Percentiles rank a stretch among this genome's conserved stretches.
phyloP scores from a whole-genome alignment of 2,888 invertebrate genomes.

The Omphaloscelis lunosa region DNA sequence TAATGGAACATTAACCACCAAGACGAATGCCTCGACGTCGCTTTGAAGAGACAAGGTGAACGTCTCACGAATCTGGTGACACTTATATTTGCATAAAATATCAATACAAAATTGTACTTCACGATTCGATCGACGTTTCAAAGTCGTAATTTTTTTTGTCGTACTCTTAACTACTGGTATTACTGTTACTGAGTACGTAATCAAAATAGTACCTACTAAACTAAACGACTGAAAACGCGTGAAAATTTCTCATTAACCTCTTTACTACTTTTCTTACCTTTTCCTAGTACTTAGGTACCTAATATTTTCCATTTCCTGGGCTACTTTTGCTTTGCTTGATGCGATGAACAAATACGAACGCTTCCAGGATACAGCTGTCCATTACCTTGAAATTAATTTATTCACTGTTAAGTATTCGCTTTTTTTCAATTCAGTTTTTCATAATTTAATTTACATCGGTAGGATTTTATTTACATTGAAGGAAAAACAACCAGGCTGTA shows the following conservation, averaged over 20 bases:
- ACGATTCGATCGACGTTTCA: slow-evolving; percentile 23
- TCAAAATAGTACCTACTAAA: slow-evolving; percentile 12
- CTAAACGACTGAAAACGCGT: slow-evolving; percentile 15
- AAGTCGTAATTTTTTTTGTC: too few relatives aligned
- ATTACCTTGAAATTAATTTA: slow-evolving; percentile 4
- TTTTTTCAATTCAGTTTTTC: neutral
- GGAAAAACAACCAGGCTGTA: too few relatives aligned
- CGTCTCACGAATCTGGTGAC: slow-evolving; percentile 25
- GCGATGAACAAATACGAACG: neutral
- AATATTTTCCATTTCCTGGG: slow-evolving; percentile 1
- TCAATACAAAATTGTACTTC: slow-evolving; percentile 24
- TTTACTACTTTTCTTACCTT: neutral
- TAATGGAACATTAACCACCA: slow-evolving; percentile 8
- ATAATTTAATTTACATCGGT: neutral
- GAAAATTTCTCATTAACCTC: slow-evolving; percentile 29
- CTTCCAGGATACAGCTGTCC: neutral
- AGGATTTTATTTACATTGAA: too few relatives aligned
- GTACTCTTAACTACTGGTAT: too few relatives aligned
- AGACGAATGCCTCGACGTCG: slow-evolving; percentile 9
- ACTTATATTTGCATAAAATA: slow-evolving; percentile 31
- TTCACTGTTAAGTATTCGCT: neutral
- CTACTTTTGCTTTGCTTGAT: neutral
- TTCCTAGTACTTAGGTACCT: neutral
- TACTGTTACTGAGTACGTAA: neutral
- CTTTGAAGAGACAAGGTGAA: slow-evolving; percentile 45